Evolutionary conservation across 2,797 vertebrate genomes (phyloP), one percentile per base, ranked within the genome.

Genomic region (Erethizon dorsatum): DNA sequence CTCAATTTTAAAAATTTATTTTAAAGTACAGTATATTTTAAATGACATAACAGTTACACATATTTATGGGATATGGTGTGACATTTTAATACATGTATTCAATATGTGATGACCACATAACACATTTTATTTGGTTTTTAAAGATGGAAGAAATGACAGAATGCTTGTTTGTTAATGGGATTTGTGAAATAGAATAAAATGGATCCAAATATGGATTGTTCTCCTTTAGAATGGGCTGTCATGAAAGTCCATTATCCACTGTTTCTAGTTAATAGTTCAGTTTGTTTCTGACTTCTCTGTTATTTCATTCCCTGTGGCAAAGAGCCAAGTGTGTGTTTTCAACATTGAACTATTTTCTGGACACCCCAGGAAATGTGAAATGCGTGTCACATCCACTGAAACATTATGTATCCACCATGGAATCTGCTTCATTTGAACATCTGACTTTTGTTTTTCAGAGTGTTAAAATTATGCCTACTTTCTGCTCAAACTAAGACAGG

Each of bases 301-400:
- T 90, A 50, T 75, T 78, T 89, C 73, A 91, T 95, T 15, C 61
- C 28, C 80, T 24, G n/a, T 50, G 84, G 82, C n/a, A 15, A 0
- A 88, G 56, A 96, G 90, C 63, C 80, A 92, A 95, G 33, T 83
- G 50, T 59, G 73, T 95, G 41, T 73, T 90, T 91, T 95, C 79
- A 90, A 57, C 82, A 56, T 78, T 78, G 59, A 85, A 7, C 82
- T 95, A 52, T 84, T 95, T 96, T 93, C 84, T 89, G 24, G 79
- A 79, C 20, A 54, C 59, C 63, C 63, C 65, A 91, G 88, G 90
- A 97, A 89, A 67, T 93, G 45, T 56, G 94, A 80, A 91, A 47
- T 86, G n/a, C 88, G 65, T 91, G 95, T 88, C 75, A 83, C n/a
- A 65, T 69, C 41, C 69, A 61, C 52, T 45, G 52, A 79, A 85